phyloP scores from a whole-genome alignment of 2,113 vertebrate genomes.

The Sinocyclocheilus anshuiensis region DNA sequence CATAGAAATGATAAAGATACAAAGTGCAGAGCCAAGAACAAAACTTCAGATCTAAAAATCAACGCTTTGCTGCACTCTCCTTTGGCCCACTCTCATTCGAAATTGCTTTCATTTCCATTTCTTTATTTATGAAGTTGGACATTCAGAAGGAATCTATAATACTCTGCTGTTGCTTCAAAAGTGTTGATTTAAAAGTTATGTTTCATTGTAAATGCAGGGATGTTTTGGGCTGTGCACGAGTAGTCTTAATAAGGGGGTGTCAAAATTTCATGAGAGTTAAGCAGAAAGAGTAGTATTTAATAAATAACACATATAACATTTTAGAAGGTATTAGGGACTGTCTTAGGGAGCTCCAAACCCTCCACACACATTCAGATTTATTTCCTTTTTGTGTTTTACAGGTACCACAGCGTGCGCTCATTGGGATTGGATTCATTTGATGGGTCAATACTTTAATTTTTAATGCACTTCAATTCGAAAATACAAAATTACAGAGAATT shows the following conservation, averaged over 20 bases:
- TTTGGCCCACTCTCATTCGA: not conserved
- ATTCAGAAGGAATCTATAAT: not conserved
- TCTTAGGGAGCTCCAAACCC: not conserved
- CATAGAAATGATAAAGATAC: constrained; percentile 4
- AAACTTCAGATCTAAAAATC: constrained; percentile 20
- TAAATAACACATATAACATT: constrained; percentile 23
- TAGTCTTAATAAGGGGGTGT: not conserved
- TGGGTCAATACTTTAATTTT: not conserved
- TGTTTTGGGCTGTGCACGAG: not conserved
- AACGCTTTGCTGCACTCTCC: not conserved
- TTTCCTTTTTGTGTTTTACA: constrained; percentile 7
- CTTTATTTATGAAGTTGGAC: constrained; percentile 1
- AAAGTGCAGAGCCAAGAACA: not conserved
- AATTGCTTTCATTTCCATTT: constrained; percentile 8
- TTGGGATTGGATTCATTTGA: not conserved
- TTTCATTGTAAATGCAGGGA: not conserved
- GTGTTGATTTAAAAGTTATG: not conserved
- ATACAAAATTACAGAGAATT: not conserved
- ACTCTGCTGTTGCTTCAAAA: not conserved
- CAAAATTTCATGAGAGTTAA: not conserved
- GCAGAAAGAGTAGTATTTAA: constrained; percentile 10
- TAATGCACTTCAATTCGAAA: not conserved
- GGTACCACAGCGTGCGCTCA: not conserved
- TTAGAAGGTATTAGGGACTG: not conserved
- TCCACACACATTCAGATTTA: not conserved